Evolutionary conservation across 2,888 invertebrate species (phyloP).

Genomic region (Drosophila kokeensis): DNA sequence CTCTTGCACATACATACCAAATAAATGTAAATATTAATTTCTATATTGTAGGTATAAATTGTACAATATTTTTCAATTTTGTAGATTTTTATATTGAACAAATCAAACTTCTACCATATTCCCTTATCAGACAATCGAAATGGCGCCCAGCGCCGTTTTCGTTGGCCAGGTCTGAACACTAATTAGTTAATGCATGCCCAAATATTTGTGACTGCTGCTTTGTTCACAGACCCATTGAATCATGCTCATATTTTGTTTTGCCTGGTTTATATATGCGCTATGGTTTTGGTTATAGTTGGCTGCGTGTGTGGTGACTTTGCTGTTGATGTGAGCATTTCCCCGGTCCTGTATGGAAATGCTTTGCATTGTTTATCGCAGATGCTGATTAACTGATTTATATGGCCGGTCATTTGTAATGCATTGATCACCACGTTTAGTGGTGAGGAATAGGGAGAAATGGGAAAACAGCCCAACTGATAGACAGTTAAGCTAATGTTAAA

Average conservation of each 20-base stretch:
- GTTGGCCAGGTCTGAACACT: constrained; percentile 33
- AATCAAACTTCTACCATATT: constrained; percentile 18
- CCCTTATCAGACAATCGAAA: constrained; percentile 37
- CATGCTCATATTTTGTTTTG: constrained; percentile 68
- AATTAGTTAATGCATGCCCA: constrained; percentile 69
- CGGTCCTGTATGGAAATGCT: constrained; percentile 57
- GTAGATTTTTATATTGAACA: background rate
- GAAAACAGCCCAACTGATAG: constrained; percentile 29
- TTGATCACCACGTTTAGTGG: constrained; percentile 60
- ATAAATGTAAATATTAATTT: background rate
- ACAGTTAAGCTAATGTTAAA: constrained; percentile 42
- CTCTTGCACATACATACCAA: background rate
- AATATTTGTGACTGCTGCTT: constrained; percentile 48
- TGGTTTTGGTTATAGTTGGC: constrained; percentile 20
- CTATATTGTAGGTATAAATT: background rate
- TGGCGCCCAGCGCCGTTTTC: constrained; percentile 2
- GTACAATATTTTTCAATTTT: constrained; percentile 1
- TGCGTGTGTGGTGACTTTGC: constrained; percentile 31
- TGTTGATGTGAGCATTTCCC: constrained; percentile 48
- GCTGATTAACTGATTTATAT: constrained; percentile 78
- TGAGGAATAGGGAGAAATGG: constrained; percentile 3
- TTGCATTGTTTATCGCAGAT: constrained; percentile 70
- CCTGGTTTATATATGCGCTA: constrained; percentile 37
- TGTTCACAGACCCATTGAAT: constrained; percentile 67
- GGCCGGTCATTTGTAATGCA: constrained; percentile 76